Evolutionary conservation across 2,797 vertebrate genomes (phyloP).

Genomic region (Ceryle rudis): DNA sequence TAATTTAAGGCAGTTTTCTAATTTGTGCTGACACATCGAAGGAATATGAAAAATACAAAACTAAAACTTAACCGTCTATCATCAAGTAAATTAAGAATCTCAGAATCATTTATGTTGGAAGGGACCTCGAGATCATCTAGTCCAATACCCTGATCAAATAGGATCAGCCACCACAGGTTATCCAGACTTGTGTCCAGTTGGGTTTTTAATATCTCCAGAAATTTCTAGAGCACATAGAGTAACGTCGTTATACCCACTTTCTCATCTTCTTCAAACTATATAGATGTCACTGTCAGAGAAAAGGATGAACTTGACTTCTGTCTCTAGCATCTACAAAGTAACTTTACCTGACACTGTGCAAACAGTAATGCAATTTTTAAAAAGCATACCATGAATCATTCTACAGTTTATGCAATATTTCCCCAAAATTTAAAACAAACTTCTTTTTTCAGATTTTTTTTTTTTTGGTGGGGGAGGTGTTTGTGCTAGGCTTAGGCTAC

Average conservation of each 20-base stretch:
- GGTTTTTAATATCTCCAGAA: not conserved
- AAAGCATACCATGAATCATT: not conserved
- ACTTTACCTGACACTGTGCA: not conserved
- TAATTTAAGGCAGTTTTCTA: not conserved
- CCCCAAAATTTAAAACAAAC: not conserved
- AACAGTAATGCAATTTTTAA: not conserved
- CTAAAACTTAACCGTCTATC: not conserved
- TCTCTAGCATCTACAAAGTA: not conserved
- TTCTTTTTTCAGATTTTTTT: not conserved
- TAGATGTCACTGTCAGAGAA: not conserved
- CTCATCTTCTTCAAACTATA: not conserved
- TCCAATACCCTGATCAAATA: not conserved
- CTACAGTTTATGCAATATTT: not conserved
- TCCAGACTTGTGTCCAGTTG: not conserved
- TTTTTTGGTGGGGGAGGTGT: too few species aligned
- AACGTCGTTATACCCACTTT: fast-evolving
- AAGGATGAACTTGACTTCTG: not conserved
- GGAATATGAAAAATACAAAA: not conserved
- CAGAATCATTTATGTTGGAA: not conserved
- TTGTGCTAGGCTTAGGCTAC: not conserved
- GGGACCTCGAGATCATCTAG: not conserved
- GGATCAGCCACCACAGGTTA: not conserved
- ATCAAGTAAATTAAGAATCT: not conserved
- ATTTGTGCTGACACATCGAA: not conserved
- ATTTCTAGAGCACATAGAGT: not conserved